These are phyloP conservation scores for Vireo altiloquus DNA, from an alignment of 2,113 vertebrate species.

Conservation along the genomic window DNA sequence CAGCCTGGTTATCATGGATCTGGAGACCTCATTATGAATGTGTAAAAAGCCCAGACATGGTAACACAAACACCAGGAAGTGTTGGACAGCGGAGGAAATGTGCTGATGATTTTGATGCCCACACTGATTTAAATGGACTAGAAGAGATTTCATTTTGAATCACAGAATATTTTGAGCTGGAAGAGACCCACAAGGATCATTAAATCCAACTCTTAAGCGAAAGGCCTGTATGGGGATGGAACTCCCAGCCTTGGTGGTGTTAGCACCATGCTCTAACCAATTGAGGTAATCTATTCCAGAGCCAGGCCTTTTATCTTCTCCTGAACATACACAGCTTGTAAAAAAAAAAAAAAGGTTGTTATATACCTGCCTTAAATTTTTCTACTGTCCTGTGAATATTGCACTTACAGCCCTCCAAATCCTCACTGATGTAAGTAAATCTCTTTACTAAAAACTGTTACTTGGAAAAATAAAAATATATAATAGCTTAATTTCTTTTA, in stretches of 20 bases:
- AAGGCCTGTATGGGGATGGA: not conserved
- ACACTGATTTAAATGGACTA: not conserved
- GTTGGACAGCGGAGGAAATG: constrained; percentile 3
- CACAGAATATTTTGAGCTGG: not conserved
- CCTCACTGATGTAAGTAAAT: not conserved
- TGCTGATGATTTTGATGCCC: not conserved
- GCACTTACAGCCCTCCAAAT: not conserved
- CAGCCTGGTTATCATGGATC: not conserved
- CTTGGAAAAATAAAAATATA: not conserved
- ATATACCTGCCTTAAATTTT: not conserved
- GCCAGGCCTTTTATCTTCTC: not conserved
- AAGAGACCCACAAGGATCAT: not conserved
- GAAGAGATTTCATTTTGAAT: not conserved
- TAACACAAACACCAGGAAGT: constrained; percentile 24
- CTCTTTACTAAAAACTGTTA: not conserved
- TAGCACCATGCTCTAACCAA: not conserved
- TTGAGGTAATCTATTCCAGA: not conserved
- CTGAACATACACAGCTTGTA: not conserved
- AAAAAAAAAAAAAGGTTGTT: not conserved
- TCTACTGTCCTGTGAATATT: not conserved
- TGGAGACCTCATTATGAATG: constrained; percentile 31
- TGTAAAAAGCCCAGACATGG: not conserved
- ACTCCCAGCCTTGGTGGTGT: too few species aligned
- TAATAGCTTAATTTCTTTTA: not conserved
- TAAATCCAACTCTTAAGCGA: not conserved